These are phyloP conservation scores for Pseudorhiza aurosa DNA, from an alignment of 30 jellyfish, hydroid and myxozoan species.

Conservation along the genomic window DNA sequence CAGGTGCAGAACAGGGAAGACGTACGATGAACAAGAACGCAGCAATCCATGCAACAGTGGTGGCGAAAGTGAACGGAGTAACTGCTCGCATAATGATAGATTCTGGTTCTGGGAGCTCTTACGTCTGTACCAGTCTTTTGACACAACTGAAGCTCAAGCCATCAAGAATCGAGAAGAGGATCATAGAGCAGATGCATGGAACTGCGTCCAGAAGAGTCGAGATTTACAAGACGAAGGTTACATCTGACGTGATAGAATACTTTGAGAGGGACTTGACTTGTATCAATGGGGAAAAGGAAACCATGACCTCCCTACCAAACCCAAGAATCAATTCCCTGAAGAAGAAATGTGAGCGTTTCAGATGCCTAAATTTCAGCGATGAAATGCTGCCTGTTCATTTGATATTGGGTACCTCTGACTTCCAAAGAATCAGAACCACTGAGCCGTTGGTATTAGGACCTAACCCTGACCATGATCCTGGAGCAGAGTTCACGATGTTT, in stretches of 20 bases:
- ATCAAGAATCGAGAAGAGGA: constrained; percentile 21
- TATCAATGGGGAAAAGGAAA: constrained; percentile 29
- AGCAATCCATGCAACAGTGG: constrained; percentile 38
- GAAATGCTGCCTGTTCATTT: constrained; percentile 63
- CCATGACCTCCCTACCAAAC: constrained; percentile 18
- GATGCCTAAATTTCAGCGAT: constrained; percentile 27
- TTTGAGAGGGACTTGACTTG: constrained; percentile 1
- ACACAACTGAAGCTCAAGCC: constrained; percentile 47
- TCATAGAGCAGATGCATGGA: constrained; percentile 58
- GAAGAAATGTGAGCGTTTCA: constrained; percentile 10
- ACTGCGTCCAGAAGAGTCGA: constrained; percentile 26
- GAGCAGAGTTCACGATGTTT: constrained; percentile 70
- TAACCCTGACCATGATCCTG: constrained; percentile 59
- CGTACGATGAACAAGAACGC: constrained; percentile 2
- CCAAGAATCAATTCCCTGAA: constrained; percentile 17
- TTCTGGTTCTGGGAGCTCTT: constrained; percentile 47
- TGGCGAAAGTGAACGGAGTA: constrained; percentile 17
- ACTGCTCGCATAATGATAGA: constrained; percentile 48
- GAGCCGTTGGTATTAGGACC: constrained; percentile 68
- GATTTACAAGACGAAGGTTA: constrained; percentile 26
- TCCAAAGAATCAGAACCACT: constrained; percentile 44
- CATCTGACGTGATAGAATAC: constrained; percentile 5
- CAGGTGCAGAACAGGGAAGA: no score
- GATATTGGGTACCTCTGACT: constrained; percentile 58
- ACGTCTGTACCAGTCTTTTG: constrained; percentile 33